Conservation (phyloP, 2,888 invertebrate genomes). For the Tenthredo amoena region DNA sequence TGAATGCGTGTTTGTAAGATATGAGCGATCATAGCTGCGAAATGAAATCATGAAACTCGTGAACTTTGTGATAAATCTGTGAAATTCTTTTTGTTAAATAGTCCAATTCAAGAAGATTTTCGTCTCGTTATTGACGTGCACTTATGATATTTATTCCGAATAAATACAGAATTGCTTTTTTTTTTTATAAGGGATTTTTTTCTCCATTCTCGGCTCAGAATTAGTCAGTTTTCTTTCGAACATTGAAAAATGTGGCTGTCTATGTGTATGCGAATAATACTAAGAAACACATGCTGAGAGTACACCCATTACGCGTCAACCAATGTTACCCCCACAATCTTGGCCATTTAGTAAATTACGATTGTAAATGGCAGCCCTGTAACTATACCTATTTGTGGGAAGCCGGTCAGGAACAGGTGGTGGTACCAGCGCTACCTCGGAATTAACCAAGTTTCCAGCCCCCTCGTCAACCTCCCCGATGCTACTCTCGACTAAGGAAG, state of each 20-base stretch:
- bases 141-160: neutral
- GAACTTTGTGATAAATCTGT: neutral
- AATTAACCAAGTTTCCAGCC: constrained; percentile 71
- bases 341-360: constrained; percentile 81
- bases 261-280: constrained; percentile 67
- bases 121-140: neutral
- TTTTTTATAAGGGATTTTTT: constrained; percentile 25
- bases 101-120: neutral
- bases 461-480: constrained; percentile 81
- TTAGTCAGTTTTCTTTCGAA: constrained; percentile 59
- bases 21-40: neutral
- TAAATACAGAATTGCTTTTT: neutral
- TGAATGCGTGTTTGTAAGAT: neutral
- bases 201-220: constrained; percentile 57
- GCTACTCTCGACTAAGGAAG: constrained; percentile 80
- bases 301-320: constrained; percentile 91
- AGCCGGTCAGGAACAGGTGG: constrained; percentile 83
- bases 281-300: constrained; percentile 91
- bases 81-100: neutral
- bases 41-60: neutral
- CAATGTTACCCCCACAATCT: constrained; percentile 82
- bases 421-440: constrained; percentile 78
- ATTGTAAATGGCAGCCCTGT: constrained; percentile 85
- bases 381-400: constrained; percentile 85
- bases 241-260: constrained; percentile 65